Base-by-base conservation (phyloP, 2,113 vertebrate genomes). In the Coptodon bakossiorum region DNA sequence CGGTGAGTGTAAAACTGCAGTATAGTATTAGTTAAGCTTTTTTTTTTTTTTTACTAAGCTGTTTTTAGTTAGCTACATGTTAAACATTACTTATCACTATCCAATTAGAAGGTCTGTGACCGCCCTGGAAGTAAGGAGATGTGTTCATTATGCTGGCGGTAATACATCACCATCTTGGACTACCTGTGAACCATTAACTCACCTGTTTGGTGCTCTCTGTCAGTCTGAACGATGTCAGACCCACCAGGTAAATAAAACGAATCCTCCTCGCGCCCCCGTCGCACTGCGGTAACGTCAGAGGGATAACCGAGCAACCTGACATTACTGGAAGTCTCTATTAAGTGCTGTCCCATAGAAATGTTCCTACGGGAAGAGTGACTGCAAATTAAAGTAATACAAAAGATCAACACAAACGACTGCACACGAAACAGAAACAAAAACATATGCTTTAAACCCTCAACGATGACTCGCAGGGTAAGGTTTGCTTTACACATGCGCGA, bases 231-330 rank as follows among this genome's bases (percentile, higher is more conserved):
- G 96, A 95, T 7, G 92, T 91, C 14, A 79, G 31, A 43, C 94
- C 91, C 29, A 90, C 90, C 54, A 97, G 53, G 61, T 96, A 95
- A 52, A 97, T 90, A 52, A 93, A 96, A 57, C 97, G 95, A 50
- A 97, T 92, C 78, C 90, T 96, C 36, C 93, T 81, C 13, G 82
- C 90, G 2, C 93, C 93, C 2, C 86, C 92, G 19, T 92, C 90
- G 93, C 95, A 95, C 24, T 92, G 91, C 2, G 96, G 96, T 17
- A 97, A 90, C 7, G 94, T 92, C 34, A 97, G 63, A 7, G 91
- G 76, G 2, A 93, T 71, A n/a, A 93, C 27, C 6, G 92, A 83
- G 19, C 43, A 43, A 59, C 40, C 34, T 52, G 94, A 85, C 92
- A 95, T 95, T 16, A 50, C 34, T 68, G 34, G 17, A 3, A 22